Percentiles rank a stretch among this genome's conserved stretches.
Conservation (phyloP, 1,140 invertebrate genomes). For the Psilanteris sp. region DNA sequence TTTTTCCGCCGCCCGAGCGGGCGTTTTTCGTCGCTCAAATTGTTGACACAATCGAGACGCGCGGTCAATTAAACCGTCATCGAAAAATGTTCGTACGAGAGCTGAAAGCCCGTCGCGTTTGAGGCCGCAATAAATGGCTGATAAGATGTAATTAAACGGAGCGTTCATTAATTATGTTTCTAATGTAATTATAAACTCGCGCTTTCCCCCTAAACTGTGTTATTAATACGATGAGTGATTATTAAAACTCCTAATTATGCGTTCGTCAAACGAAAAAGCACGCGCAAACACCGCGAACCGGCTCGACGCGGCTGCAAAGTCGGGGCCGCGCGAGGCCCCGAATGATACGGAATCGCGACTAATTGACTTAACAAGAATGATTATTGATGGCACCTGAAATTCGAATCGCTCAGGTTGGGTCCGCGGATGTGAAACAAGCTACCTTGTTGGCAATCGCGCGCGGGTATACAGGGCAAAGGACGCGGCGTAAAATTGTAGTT, state of each 20-base stretch:
- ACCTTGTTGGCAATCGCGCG: slow-evolving; percentile 9
- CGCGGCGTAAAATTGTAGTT: slow-evolving; percentile 34
- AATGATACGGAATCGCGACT: slow-evolving; percentile 2
- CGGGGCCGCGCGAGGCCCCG: too few species aligned
- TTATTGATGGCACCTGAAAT: neutral
- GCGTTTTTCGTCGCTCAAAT: slow-evolving; percentile 1
- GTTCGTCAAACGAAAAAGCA: neutral
- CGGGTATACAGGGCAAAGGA: slow-evolving; percentile 9
- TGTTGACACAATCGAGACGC: slow-evolving; percentile 46
- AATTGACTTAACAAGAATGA: neutral
- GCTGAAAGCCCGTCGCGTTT: slow-evolving; percentile 20
- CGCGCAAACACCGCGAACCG: neutral
- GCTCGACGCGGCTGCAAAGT: neutral
- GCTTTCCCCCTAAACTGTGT: slow-evolving; percentile 18
- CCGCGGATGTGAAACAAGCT: slow-evolving; percentile 5
- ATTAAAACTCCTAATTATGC: slow-evolving; percentile 17
- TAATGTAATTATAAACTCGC: slow-evolving; percentile 42
- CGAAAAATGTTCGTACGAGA: slow-evolving; percentile 20
- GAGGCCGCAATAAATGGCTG: slow-evolving; percentile 26
- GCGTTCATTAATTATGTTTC: slow-evolving; percentile 39
- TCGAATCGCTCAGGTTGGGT: too few species aligned
- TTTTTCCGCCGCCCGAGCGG: slow-evolving; percentile 5
- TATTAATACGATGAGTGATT: slow-evolving; percentile 35
- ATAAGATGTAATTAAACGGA: slow-evolving; percentile 40
- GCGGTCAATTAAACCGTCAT: slow-evolving; percentile 41